These are phyloP conservation scores for Pseudochaenichthys georgianus DNA, from an alignment of 2,797 vertebrate genomes.

Conservation along the genomic window DNA sequence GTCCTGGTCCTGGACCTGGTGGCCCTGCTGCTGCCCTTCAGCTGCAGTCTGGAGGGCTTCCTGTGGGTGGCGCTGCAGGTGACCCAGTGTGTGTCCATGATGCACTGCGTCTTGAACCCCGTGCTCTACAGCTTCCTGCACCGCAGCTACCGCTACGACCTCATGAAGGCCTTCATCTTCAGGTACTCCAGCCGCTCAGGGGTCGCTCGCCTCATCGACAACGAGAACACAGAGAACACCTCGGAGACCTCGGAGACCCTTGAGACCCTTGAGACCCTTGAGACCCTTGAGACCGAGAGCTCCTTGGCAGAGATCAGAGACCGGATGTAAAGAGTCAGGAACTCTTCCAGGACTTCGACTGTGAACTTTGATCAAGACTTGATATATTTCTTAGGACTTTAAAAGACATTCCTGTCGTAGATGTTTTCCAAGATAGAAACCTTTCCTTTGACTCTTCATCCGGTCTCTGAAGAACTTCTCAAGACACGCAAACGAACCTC, in stretches of 20 bases:
- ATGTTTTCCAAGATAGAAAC: too few species aligned
- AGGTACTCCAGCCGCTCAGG: slow-evolving; percentile 93
- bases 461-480: too few species aligned
- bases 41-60: slow-evolving; percentile 90
- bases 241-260: slow-evolving; percentile 64
- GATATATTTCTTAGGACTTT: not conserved
- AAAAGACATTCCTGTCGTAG: too few species aligned
- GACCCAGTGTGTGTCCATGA: slow-evolving; percentile 91
- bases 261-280: too few species aligned
- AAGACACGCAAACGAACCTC: too few species aligned
- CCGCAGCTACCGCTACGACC: slow-evolving; percentile 91
- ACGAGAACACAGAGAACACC: slow-evolving; percentile 87
- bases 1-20: slow-evolving; percentile 89
- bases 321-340: too few species aligned
- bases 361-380: not conserved
- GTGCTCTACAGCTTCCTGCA: slow-evolving; percentile 92
- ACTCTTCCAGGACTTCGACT: not conserved
- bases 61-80: slow-evolving; percentile 88
- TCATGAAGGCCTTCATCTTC: slow-evolving; percentile 95
- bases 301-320: too few species aligned
- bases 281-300: too few species aligned
- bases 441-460: too few species aligned
- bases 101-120: slow-evolving; percentile 93
- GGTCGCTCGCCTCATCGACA: slow-evolving; percentile 89
- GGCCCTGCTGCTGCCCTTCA: slow-evolving; percentile 89